Base-by-base conservation (phyloP, 2,888 invertebrate genomes). In the Hemaris fuciformis region DNA sequence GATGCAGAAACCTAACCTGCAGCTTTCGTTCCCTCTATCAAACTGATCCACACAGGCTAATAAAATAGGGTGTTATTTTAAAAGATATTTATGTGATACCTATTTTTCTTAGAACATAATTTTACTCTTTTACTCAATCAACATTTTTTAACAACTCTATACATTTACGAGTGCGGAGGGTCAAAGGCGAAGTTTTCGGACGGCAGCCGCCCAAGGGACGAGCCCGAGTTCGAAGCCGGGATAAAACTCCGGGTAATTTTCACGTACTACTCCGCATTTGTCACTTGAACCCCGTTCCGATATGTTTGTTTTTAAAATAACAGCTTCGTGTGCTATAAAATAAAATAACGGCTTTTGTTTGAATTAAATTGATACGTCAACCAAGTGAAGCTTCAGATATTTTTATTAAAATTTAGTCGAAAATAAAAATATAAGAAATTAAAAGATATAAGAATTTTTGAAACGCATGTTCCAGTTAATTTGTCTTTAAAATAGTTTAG, bases 191-290 rank as follows among this genome's bases (percentile, higher is more conserved):
- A 89, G 83, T 90, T 91, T 89, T 90, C 85, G 91, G 88, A 85
- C 89, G 85, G 74, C 81, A 81, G 84, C 72, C 80, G 65, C 91
- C 85, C 85, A 71, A 69, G 89, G 85, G 88, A 84, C 78, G 64
- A 73, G 75, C 75, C 73, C 76, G 83, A 83, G 82, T 83, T 81
- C 81, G 80, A 80, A 77, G 77, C 83, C 81, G 74, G 88, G 89
- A 89, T 92, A 93, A 92, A 92, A 91, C 88, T 91, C 84, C 82
- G 81, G 80, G 91, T 89, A 90, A 93, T 93, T 92, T 87, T 81
- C 93, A 92, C 91, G 84, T 90, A 85, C 84, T 86, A 83, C 81
- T 80, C 78, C 79, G 76, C 81, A 84, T 89, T 91, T 89, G 85
- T 87, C 87, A 84, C 79, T 75, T 45, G 62, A 53, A 59, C 53